phyloP scores from a whole-genome alignment of 2,888 invertebrate species.

The Leuctra nigra region DNA sequence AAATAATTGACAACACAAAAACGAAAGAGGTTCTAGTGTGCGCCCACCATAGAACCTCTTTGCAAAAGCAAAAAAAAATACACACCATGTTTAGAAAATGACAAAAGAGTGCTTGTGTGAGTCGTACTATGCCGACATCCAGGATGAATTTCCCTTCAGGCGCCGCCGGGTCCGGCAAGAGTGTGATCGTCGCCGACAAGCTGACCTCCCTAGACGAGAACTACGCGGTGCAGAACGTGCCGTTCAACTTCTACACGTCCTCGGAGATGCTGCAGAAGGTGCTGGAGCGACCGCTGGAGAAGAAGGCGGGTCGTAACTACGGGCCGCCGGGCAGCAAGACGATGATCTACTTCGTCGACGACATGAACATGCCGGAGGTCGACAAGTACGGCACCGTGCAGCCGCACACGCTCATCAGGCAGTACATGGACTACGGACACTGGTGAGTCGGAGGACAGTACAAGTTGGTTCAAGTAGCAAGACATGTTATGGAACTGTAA shows the following conservation, averaged over 20 bases:
- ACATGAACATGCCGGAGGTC: constrained; percentile 96
- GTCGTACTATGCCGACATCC: too few relatives aligned
- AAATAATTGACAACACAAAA: too few relatives aligned
- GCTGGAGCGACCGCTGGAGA: constrained; percentile 86
- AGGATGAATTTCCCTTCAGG: too few relatives aligned
- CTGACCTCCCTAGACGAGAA: constrained; percentile 64
- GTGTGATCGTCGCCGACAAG: constrained; percentile 83
- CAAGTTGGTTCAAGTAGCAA: too few relatives aligned
- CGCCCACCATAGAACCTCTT: too few relatives aligned
- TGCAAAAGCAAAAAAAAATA: too few relatives aligned
- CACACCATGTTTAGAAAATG: too few relatives aligned
- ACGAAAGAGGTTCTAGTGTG: too few relatives aligned
- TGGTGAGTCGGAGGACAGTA: constrained; percentile 52
- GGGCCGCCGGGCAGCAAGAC: constrained; percentile 90
- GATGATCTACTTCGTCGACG: constrained; percentile 91
- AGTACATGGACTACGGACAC: constrained; percentile 90
- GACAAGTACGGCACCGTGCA: constrained; percentile 92
- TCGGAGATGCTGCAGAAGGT: constrained; percentile 86
- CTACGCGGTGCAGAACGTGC: constrained; percentile 79
- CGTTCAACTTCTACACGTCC: constrained; percentile 92
- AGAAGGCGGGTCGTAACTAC: constrained; percentile 89
- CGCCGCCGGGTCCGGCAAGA: constrained; percentile 83
- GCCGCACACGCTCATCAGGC: constrained; percentile 87
- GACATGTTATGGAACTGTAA: too few relatives aligned
- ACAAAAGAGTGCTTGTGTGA: too few relatives aligned